phyloP scores from a whole-genome alignment of 2,888 invertebrate genomes.

The Drosophila limbata region DNA sequence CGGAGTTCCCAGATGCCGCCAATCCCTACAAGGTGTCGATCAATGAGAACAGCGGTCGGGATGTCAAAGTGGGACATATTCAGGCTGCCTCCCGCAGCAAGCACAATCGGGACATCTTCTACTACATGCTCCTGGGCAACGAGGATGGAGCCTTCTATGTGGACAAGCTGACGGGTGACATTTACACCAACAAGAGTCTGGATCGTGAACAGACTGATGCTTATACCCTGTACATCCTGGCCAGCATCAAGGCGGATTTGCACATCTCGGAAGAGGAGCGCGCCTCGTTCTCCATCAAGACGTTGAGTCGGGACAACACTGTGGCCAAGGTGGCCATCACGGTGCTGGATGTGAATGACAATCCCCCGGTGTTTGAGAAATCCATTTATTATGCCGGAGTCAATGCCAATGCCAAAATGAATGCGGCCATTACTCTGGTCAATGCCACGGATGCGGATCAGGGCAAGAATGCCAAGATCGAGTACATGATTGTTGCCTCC shows the following conservation, averaged over 20 bases:
- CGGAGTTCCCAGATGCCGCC: slow-evolving; percentile 89
- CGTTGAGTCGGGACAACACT: slow-evolving; percentile 88
- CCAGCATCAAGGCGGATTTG: slow-evolving; percentile 93
- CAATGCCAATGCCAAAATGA: slow-evolving; percentile 91
- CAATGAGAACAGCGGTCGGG: slow-evolving; percentile 89
- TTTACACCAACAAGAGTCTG: slow-evolving; percentile 92
- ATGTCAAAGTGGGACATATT: slow-evolving; percentile 88
- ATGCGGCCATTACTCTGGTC: slow-evolving; percentile 91
- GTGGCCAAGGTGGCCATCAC: slow-evolving; percentile 90
- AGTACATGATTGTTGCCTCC: slow-evolving; percentile 93
- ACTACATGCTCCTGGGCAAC: slow-evolving; percentile 92
- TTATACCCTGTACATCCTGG: slow-evolving; percentile 92
- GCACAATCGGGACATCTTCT: slow-evolving; percentile 92
- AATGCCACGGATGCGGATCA: slow-evolving; percentile 93
- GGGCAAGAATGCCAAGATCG: slow-evolving; percentile 92
- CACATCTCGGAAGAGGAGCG: slow-evolving; percentile 87
- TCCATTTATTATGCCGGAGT: slow-evolving; percentile 87
- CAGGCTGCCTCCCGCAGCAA: slow-evolving; percentile 88
- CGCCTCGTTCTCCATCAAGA: slow-evolving; percentile 85
- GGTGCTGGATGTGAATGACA: slow-evolving; percentile 94
- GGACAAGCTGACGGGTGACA: slow-evolving; percentile 92
- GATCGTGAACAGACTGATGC: slow-evolving; percentile 92
- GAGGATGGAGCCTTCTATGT: slow-evolving; percentile 91
- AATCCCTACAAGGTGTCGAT: slow-evolving; percentile 90
- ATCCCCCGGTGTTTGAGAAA: slow-evolving; percentile 90